Percentiles rank a stretch among this genome's conserved stretches.
Evolutionary conservation across 2,888 invertebrate genomes (phyloP).

Genomic region (Drosophila aldrichi): DNA sequence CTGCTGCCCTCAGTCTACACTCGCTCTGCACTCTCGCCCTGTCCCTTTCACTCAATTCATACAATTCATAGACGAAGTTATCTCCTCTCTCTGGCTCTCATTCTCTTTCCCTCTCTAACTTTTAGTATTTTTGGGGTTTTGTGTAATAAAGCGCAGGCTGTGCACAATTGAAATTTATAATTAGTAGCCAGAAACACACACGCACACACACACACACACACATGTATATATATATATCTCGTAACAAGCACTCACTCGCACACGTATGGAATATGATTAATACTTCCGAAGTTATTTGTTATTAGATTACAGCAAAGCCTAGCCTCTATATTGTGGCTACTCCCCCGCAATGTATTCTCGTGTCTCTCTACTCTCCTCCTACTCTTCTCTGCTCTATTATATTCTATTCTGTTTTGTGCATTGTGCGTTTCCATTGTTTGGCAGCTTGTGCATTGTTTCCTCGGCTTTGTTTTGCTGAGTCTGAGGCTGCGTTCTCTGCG

Average conservation of each 20-base stretch:
- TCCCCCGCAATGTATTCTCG: slow-evolving; percentile 5
- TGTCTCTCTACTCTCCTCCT: not conserved
- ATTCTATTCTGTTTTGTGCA: slow-evolving; percentile 50
- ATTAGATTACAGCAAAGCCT: slow-evolving; percentile 71
- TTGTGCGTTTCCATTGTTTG: slow-evolving; percentile 73
- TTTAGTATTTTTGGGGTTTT: slow-evolving; percentile 29
- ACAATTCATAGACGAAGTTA: slow-evolving; percentile 1
- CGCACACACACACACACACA: slow-evolving; percentile 20
- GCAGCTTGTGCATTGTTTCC: slow-evolving; percentile 63
- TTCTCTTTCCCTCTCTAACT: not conserved
- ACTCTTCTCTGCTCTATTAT: slow-evolving; percentile 9
- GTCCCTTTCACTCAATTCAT: slow-evolving; percentile 5
- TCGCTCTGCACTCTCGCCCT: not conserved
- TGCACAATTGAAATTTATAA: slow-evolving; percentile 80
- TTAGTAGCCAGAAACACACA: slow-evolving; percentile 63
- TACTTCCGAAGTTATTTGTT: slow-evolving; percentile 81
- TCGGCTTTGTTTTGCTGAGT: slow-evolving; percentile 61
- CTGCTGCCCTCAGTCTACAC: no score
- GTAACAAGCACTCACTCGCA: slow-evolving; percentile 15
- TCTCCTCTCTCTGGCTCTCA: slow-evolving; percentile 9
- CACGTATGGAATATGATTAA: slow-evolving; percentile 72
- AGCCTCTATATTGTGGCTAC: slow-evolving; percentile 15
- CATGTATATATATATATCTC: slow-evolving; percentile 13
- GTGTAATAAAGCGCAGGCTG: slow-evolving; percentile 71
- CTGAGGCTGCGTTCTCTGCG: slow-evolving; percentile 58